Conservation (phyloP, 2,888 invertebrate species). For the Ptycholaimellus sp. region DNA sequence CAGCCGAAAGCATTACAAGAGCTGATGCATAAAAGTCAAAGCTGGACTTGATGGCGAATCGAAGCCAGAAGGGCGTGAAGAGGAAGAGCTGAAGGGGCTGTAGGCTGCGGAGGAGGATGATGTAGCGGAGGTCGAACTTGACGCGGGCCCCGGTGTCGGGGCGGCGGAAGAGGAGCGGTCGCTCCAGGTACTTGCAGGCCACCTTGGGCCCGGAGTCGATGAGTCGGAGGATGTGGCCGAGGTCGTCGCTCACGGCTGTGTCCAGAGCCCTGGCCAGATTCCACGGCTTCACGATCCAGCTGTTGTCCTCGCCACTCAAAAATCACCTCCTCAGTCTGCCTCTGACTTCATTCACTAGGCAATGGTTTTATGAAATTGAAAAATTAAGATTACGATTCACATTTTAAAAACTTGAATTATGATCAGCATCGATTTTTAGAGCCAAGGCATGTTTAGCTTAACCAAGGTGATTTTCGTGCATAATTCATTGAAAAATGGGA, state of each 20-base stretch:
- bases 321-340: not conserved
- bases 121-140: constrained; percentile 73
- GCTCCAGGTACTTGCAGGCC: constrained; percentile 39
- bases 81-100: constrained; percentile 41
- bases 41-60: constrained; percentile 58
- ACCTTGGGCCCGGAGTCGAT: constrained; percentile 58
- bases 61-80: constrained; percentile 44
- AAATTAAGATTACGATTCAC: no score
- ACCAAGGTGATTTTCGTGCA: not conserved
- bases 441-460: not conserved
- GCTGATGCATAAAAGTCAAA: no score
- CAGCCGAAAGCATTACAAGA: constrained; percentile 8
- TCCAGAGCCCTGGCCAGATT: constrained; percentile 68
- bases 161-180: constrained; percentile 53
- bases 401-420: no score
- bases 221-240: constrained; percentile 51
- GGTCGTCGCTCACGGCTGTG: constrained; percentile 51
- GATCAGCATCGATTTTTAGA: no score
- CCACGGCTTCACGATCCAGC: constrained; percentile 81
- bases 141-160: constrained; percentile 42
- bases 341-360: no score
- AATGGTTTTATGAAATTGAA: no score
- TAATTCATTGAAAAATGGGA: not conserved
- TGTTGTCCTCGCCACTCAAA: constrained; percentile 44
- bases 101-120: constrained; percentile 50